Base-by-base conservation (phyloP, 2,113 vertebrate genomes). In the Mastomys natalensis region DNA sequence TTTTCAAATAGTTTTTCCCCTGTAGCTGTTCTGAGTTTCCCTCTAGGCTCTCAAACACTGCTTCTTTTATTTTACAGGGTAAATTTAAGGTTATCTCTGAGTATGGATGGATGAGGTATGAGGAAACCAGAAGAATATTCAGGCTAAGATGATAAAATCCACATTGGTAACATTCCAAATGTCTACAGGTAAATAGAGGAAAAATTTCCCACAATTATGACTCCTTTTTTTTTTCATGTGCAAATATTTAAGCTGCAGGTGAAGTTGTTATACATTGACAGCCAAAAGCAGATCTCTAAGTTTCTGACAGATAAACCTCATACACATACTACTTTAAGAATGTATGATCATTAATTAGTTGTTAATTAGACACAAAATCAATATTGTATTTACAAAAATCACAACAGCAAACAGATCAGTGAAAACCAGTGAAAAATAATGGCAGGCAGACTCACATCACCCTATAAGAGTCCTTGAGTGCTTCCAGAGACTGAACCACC, bases 231-330 rank as follows among this genome's bases (percentile, higher is more conserved):
- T 43, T 58, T 87, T 55, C 55, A 93, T 80, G 74, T 87, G 84
- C 87, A 97, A 97, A 96, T 95, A 93, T 93, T 96, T 97, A 94
- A 93, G 68, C 91, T 91, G n/a, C 29, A 96, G 51, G 78, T 96
- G 89, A 34, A n/a, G 85, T 91, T 78, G 95, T 95, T 53, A 84
- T 89, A 78, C 91, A 95, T 90, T 53, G 7, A 85, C 13, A 84
- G 84, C 19, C 58, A 77, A 91, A 80, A 21, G 7, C 87, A 88
- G 15, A 66, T 53, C 21, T 93, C 66, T 64, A 22, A 91, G 21
- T 77, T 94, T 96, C 86, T 78, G 64, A 15, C 1, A 80, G 48
- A n/a, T 82, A 91, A n/a, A 53, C 0, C 22, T 94, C 51, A 78
- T 37, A 15, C 29, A 64, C 19, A 45, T 76, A 85, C n/a, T 48